Evolutionary conservation across 1,140 invertebrate genomes (phyloP).

Genomic region (Myzus persicae): DNA sequence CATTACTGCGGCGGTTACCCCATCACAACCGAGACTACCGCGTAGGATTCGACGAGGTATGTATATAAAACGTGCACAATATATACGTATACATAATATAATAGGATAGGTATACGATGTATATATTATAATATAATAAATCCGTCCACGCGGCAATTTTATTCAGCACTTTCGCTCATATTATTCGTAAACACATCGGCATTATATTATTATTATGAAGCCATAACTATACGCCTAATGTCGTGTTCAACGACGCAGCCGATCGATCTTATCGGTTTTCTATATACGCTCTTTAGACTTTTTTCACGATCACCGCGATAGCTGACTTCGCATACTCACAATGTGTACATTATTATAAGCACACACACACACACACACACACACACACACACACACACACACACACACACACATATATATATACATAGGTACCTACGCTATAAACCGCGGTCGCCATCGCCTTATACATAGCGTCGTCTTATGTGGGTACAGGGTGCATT

Average conservation of each 20-base stretch:
- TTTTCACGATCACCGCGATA: background rate
- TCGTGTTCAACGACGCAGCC: background rate
- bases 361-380: background rate
- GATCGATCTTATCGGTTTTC: background rate
- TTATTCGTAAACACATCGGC: background rate
- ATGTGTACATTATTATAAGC: background rate
- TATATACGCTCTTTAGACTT: background rate
- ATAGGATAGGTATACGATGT: background rate
- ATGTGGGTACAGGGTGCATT: background rate
- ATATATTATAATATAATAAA: background rate
- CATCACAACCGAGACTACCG: background rate
- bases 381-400: background rate
- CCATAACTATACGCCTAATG: background rate
- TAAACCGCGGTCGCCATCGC: background rate
- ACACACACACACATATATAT: background rate
- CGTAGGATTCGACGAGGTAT: background rate
- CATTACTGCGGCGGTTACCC: background rate
- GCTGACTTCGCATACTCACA: background rate
- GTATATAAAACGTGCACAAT: background rate
- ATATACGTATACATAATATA: background rate
- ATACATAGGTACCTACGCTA: background rate
- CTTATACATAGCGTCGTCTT: background rate
- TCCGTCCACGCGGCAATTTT: background rate
- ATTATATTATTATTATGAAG: background rate
- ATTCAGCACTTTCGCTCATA: background rate